Conservation (phyloP, 2,888 invertebrate species). For the Drosophila cyrtoloma region DNA sequence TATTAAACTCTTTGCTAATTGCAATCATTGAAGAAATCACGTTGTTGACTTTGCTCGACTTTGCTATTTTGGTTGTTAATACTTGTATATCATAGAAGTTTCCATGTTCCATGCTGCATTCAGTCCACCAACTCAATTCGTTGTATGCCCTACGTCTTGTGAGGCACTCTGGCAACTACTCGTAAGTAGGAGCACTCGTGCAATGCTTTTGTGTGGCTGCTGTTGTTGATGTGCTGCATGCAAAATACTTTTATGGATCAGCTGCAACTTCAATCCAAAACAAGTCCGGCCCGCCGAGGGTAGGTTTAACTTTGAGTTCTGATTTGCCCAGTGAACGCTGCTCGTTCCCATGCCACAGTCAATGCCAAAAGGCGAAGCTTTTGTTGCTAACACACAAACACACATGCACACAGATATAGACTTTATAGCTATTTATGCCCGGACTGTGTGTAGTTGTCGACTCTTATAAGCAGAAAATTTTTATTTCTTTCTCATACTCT, state of each 20-base stretch:
- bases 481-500: constrained; percentile 63
- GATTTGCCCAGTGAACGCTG: constrained; percentile 43
- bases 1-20: constrained; percentile 7
- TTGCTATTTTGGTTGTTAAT: constrained; percentile 7
- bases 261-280: constrained; percentile 76
- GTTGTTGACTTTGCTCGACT: constrained; percentile 2
- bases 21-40: not conserved
- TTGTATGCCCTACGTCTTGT: constrained; percentile 53
- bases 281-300: constrained; percentile 48
- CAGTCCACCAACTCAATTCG: constrained; percentile 39
- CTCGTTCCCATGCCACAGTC: constrained; percentile 16
- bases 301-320: constrained; percentile 53
- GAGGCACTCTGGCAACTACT: constrained; percentile 60
- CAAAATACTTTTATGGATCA: constrained; percentile 80
- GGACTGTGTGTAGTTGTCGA: constrained; percentile 44
- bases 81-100: not conserved
- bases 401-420: constrained; percentile 22
- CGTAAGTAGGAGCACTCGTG: constrained; percentile 64
- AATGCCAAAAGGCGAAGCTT: constrained; percentile 62
- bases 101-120: constrained; percentile 7
- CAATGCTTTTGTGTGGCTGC: constrained; percentile 43
- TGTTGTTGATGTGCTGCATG: constrained; percentile 47
- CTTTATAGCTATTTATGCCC: constrained; percentile 39
- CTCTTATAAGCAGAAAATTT: constrained; percentile 77
- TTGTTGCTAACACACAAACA: constrained; percentile 60